Percentiles rank a stretch among this genome's conserved stretches.
Evolutionary conservation across 2,888 invertebrate species (phyloP).

Genomic region (Ochropacha duplaris): DNA sequence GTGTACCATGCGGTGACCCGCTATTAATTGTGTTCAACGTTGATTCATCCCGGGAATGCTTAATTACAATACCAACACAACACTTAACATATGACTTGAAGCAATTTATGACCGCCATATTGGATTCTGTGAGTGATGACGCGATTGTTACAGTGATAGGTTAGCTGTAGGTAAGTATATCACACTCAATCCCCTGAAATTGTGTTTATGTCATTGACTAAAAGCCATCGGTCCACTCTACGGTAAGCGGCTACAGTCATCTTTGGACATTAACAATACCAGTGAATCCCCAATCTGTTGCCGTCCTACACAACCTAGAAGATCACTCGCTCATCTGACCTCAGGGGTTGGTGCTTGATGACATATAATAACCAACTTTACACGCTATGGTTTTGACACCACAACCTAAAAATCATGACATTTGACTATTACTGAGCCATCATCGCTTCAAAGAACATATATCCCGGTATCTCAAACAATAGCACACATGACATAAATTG

Average conservation of each 20-base stretch:
- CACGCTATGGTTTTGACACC: too few relatives aligned
- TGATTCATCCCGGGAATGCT: conserved; percentile 43
- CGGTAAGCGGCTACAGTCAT: too few relatives aligned
- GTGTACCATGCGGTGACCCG: conserved; percentile 21
- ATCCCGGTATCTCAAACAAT: too few relatives aligned
- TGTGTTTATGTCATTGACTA: conserved; percentile 9
- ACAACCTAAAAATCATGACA: too few relatives aligned
- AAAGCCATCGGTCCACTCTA: too few relatives aligned
- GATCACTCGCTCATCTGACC: too few relatives aligned
- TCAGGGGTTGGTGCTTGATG: too few relatives aligned
- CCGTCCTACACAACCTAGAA: too few relatives aligned
- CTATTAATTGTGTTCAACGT: conserved; percentile 41
- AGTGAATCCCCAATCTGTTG: too few relatives aligned
- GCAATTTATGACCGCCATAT: conserved; percentile 44
- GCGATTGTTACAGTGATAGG: conserved; percentile 26
- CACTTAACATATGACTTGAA: conserved; percentile 37
- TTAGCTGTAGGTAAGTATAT: conserved; percentile 18
- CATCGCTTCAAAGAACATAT: neutral
- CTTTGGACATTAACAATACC: neutral
- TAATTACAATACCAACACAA: conserved; percentile 39
- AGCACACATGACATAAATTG: neutral
- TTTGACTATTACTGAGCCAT: too few relatives aligned
- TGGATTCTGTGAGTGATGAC: conserved; percentile 40
- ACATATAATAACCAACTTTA: too few relatives aligned
- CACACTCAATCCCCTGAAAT: conserved; percentile 10